Conservation (phyloP, 1,140 invertebrate species). For the Chionoecetes opilio region DNA sequence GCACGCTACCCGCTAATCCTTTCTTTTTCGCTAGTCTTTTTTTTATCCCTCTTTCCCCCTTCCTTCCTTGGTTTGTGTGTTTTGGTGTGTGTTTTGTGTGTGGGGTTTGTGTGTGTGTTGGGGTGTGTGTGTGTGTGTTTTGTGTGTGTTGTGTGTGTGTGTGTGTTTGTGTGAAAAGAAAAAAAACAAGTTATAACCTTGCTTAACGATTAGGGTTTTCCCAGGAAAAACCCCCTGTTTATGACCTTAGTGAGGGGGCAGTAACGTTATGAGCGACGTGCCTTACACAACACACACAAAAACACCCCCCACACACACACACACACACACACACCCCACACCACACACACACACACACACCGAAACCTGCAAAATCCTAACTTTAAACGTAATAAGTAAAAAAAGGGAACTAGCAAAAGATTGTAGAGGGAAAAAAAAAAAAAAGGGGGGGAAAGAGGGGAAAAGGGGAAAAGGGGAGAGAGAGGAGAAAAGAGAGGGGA, state of each 20-base stretch:
- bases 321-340: neutral
- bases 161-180: too few species aligned
- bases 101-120: neutral
- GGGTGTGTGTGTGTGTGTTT: constrained; percentile 4
- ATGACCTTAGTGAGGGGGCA: neutral
- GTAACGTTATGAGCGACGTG: constrained; percentile 15
- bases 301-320: neutral
- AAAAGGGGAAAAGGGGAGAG: neutral
- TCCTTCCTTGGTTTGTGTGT: neutral
- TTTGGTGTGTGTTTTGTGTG: neutral
- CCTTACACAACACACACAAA: neutral
- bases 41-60: too few species aligned
- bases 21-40: too few species aligned
- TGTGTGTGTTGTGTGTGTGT: neutral
- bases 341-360: neutral
- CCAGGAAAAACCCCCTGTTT: neutral
- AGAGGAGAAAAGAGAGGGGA: neutral
- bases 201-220: neutral
- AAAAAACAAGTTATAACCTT: neutral
- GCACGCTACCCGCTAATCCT: too few species aligned
- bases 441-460: neutral
- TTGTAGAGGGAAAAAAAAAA: neutral
- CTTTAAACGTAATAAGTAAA: neutral
- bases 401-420: neutral
- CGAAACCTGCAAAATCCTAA: neutral